Base-by-base conservation (phyloP, 2,888 invertebrate species). In the Eupithecia centaureata region DNA sequence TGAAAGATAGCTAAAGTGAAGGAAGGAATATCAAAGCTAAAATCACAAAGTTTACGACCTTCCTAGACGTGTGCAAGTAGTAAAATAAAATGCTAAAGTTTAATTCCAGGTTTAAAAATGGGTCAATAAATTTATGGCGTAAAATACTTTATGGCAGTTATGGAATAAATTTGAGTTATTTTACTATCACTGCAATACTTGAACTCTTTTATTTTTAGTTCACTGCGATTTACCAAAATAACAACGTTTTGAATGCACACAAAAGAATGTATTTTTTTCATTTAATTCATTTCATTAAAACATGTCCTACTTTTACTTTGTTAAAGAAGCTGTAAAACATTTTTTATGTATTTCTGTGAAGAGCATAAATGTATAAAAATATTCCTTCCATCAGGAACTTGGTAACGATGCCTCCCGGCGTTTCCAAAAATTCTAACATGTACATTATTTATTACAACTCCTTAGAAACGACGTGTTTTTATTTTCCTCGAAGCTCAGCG, bases 401-500 rank as follows among this genome's bases (percentile, higher is more conserved):
- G 0, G 60, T 73, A 76, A 76, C 69, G 71, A 74, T 69, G 74
- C 69, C 74, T 69, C 42, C 57, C 33, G 69, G 74, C 64, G 71
- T 65, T 47, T 54, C 65, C 56, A 65, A 68, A 72, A 68, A 66
- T 66, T 64, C 68, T 67, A 66, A 62, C 60, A 57, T 68, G 63
- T 67, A 61, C 62, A 65, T 30, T 68, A 65, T 73, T 68, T 65
- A 59, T 10, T 58, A 67, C 35, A 61, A 59, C 59, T 47, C 60
- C 42, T 62, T 42, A 28, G 25, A 57, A 57, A 56, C 8, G 5
- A 56, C 54, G 54, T 57, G 12, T 57, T 63, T 47, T 57, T 47
- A 38, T 56, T 63, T 56, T 56, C 56, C 18, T 56, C n/a, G 12
- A 35, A 35, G 38, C 63, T 54, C 12, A 12, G 54, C 42, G 27